Conservation (phyloP, 2,888 invertebrate genomes). For the Labia minor region DNA sequence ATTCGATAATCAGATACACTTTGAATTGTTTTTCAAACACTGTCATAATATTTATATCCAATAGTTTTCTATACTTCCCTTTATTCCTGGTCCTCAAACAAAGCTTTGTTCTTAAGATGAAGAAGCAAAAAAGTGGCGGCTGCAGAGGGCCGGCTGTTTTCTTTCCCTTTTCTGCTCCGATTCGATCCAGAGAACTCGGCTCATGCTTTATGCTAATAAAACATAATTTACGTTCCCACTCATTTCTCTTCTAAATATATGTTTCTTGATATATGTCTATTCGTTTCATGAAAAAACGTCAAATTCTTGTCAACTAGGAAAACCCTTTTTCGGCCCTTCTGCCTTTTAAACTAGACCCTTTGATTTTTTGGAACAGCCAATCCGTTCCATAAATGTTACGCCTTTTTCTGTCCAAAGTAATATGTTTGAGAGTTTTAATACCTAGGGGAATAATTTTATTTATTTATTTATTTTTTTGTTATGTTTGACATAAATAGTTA, state of each 20-base stretch:
- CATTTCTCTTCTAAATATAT: conserved; percentile 1
- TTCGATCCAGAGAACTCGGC: background rate
- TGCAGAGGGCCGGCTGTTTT: background rate
- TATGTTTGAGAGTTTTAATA: background rate
- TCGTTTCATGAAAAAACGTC: background rate
- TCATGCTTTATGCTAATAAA: conserved; percentile 13
- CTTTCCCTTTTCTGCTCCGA: background rate
- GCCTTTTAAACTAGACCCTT: background rate
- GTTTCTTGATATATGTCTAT: background rate
- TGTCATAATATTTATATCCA: no score
- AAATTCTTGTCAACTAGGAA: conserved; percentile 4
- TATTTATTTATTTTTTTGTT: no score
- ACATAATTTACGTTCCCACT: conserved; percentile 1
- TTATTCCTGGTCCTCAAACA: background rate
- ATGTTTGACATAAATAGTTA: background rate
- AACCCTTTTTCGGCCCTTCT: conserved; percentile 1
- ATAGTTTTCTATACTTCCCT: background rate
- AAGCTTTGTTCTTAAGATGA: background rate
- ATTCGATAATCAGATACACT: no score
- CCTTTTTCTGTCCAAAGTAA: background rate
- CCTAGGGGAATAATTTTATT: conserved; percentile 1
- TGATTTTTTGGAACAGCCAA: conserved; percentile 1
- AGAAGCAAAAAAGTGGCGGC: background rate
- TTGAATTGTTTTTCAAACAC: no score
- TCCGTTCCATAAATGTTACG: conserved; percentile 1